Evolutionary conservation across 2,113 vertebrate species (phyloP).

Genomic region (Halichoeres trimaculatus): DNA sequence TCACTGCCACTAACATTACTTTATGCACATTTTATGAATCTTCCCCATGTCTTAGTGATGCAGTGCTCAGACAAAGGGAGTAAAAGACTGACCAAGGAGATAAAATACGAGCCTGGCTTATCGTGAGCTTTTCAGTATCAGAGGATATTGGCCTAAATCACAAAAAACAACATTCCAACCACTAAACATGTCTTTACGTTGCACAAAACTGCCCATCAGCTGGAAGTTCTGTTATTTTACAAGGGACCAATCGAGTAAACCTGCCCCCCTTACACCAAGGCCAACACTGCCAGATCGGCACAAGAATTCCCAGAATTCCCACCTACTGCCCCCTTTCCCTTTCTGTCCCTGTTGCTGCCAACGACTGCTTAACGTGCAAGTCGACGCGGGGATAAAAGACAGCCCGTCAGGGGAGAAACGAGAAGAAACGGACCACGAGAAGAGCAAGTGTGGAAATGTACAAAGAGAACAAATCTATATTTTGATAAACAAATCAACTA

Average conservation of each 20-base stretch:
- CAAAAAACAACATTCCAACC: conserved; percentile 38
- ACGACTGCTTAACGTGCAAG: conserved; percentile 58
- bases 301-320: conserved; percentile 54
- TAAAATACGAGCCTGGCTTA: conserved; percentile 22
- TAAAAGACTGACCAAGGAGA: conserved; percentile 55
- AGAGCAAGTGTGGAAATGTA: conserved; percentile 72
- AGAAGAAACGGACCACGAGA: conserved; percentile 63
- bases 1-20: conserved; percentile 65
- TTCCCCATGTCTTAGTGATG: conserved; percentile 41
- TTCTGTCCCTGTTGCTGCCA: conserved; percentile 70
- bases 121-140: conserved; percentile 27
- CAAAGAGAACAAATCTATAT: conserved; percentile 85
- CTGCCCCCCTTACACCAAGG: conserved; percentile 43
- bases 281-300: conserved; percentile 76
- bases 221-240: conserved; percentile 42
- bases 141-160: conserved; percentile 41
- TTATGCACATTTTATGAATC: conserved; percentile 53
- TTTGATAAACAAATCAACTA: conserved; percentile 82
- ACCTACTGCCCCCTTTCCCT: conserved; percentile 75
- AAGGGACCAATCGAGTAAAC: conserved; percentile 71
- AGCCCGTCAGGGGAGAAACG: conserved; percentile 43
- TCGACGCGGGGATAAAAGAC: conserved; percentile 57
- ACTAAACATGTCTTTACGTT: conserved; percentile 51
- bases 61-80: conserved; percentile 44
- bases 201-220: conserved; percentile 46